Conservation (phyloP, 1,140 invertebrate species). For the Ceratina australensis region DNA sequence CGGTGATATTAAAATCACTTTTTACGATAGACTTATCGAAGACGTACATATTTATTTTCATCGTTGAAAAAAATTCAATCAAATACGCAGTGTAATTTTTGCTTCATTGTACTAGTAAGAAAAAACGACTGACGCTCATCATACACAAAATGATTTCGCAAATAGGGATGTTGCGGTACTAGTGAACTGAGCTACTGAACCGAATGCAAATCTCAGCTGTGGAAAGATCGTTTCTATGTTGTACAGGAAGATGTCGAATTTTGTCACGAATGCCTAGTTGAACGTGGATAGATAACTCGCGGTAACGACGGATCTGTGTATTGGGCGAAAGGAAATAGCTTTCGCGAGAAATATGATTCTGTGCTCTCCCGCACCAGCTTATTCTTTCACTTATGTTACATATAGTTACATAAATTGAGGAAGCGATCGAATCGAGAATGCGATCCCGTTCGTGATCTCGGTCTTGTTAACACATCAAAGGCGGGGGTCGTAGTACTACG, state of each 20-base stretch:
- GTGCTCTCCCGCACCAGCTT: background rate
- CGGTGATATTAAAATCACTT: background rate
- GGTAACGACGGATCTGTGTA: background rate
- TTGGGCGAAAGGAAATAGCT: conserved; percentile 34
- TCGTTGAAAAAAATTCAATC: background rate
- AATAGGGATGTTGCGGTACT: conserved; percentile 7
- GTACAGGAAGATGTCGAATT: conserved; percentile 19
- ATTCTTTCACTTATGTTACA: conserved; percentile 10
- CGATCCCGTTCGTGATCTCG: background rate
- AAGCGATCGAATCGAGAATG: background rate
- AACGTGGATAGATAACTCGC: background rate
- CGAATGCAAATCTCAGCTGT: background rate
- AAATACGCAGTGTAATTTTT: background rate
- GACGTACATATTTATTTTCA: background rate
- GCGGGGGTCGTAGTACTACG: no score
- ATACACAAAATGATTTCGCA: conserved; percentile 10
- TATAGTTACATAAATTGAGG: conserved; percentile 1
- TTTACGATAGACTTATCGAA: background rate
- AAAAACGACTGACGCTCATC: conserved; percentile 13
- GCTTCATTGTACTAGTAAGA: background rate
- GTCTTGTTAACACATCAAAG: no score
- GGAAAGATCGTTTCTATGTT: conserved; percentile 14
- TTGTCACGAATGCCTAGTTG: background rate
- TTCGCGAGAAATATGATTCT: conserved; percentile 38
- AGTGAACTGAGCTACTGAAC: background rate